Evolutionary conservation across 37 sponge, comb jelly and placozoan genomes (phyloP), one percentile per base, ranked within the genome.

Genomic region (Agelas oroides): DNA sequence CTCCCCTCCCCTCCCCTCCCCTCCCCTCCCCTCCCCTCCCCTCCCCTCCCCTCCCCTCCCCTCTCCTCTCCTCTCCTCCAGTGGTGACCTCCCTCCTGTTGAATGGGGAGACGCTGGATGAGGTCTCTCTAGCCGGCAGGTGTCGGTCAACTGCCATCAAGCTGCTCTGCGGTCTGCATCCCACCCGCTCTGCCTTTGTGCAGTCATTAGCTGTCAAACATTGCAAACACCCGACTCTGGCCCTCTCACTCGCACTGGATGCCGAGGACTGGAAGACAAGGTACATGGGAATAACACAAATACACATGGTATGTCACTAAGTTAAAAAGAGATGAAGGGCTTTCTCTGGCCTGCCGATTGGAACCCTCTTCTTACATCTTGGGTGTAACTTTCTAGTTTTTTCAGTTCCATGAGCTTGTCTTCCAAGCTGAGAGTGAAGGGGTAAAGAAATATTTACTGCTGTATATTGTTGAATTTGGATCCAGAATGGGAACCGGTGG

Each of bases 61-160:
- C 34, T 16, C n/a, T 21, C 30, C 20, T 6, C 54, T 54, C 73
- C 54, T 15, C 54, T 13, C 54, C 28, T 59, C 18, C 75, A 92
- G 92, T 92, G n/a, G 71, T 87, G 37, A 83, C 59, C 16, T 73
- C 70, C 17, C 73, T 93, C 27, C 61, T 93, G 53, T 28, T 69
- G 55, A 85, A 88, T 64, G 93, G 90, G 24, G 93, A 88, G 82
- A 71, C 82, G 3, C 70, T 78, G 75, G 93, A 93, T 38, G 93
- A 88, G 77, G 85, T 93, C 13, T 85, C 93, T 0, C 56, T 84
- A 31, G 65, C 86, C 30, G 90, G 90, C 12, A 30, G 90, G 55
- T 73, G 78, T 35, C 65, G 93, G 52, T 76, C 93, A 16, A 30
- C 36, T 33, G 79, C 89, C 23, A 46, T 88, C 54, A 53, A 65